Conservation (phyloP, 2,888 invertebrate genomes). For the Thera britannica region DNA sequence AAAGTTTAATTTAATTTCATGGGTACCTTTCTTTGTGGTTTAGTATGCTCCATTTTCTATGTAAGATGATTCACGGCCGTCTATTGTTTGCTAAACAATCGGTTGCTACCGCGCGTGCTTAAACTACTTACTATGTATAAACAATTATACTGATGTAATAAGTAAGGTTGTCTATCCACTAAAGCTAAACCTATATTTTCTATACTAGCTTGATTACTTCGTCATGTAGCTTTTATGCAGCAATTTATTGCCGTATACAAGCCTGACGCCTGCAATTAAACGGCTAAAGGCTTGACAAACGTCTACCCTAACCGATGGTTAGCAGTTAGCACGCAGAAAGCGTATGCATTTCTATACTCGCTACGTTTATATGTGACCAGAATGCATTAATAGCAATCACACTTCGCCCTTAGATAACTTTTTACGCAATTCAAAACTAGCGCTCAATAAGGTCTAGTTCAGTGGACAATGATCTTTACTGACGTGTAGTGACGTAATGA, state of each 20-base stretch:
- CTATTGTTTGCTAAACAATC: slow-evolving; percentile 33
- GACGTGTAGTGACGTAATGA: slow-evolving; percentile 26
- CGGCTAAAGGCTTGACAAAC: too few species aligned
- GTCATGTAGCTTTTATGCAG: not conserved
- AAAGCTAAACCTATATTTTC: not conserved
- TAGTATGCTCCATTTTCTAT: slow-evolving; percentile 16
- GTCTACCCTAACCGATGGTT: too few species aligned
- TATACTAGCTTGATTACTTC: not conserved
- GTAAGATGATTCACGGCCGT: slow-evolving; percentile 29
- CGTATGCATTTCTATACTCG: too few species aligned
- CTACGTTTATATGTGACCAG: not conserved
- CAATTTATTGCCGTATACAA: not conserved
- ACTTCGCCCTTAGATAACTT: not conserved
- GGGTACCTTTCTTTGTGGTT: slow-evolving; percentile 2
- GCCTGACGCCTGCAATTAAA: too few species aligned
- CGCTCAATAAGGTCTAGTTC: not conserved
- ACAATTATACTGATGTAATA: slow-evolving; percentile 7
- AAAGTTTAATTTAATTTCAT: not conserved
- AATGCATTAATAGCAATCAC: not conserved
- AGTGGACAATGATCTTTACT: slow-evolving; percentile 4
- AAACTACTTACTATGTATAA: not conserved
- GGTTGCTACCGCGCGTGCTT: slow-evolving; percentile 27
- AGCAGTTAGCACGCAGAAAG: too few species aligned
- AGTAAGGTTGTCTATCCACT: slow-evolving; percentile 8
- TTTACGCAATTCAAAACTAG: not conserved